These are phyloP conservation scores for Paragorgia papillata DNA, from an alignment of 92 coral and sea anemone species.

Conservation along the genomic window DNA sequence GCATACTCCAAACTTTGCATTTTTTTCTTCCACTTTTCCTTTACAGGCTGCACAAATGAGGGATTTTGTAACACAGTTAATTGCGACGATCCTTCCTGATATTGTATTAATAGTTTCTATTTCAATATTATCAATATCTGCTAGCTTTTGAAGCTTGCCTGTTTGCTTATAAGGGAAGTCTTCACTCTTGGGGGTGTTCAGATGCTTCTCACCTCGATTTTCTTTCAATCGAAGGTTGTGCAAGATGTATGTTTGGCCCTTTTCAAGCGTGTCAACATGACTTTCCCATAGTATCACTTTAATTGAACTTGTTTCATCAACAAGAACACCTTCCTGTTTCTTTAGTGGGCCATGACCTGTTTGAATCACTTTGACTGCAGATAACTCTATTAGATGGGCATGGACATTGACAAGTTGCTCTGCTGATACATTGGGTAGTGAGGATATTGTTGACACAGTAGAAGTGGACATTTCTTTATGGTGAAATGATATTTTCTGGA, in stretches of 20 bases:
- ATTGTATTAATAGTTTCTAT: too few species aligned
- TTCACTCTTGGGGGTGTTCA: slow-evolving; percentile 58
- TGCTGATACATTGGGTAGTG: slow-evolving; percentile 62
- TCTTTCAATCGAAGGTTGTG: slow-evolving; percentile 58
- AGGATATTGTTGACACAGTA: slow-evolving; percentile 53
- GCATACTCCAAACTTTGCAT: slow-evolving; percentile 43
- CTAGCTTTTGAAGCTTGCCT: slow-evolving; percentile 16
- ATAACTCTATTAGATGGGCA: slow-evolving; percentile 37
- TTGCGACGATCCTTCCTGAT: slow-evolving; percentile 35
- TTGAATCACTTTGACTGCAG: slow-evolving; percentile 52
- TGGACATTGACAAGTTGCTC: slow-evolving; percentile 61
- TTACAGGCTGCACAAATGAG: too few species aligned
- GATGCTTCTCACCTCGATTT: slow-evolving; percentile 45
- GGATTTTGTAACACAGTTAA: slow-evolving; percentile 43
- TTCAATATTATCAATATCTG: slow-evolving; percentile 55
- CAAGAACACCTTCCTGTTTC: slow-evolving; percentile 62
- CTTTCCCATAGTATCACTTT: slow-evolving; percentile 58
- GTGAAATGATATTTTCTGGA: background rate
- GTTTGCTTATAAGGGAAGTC: slow-evolving; percentile 48
- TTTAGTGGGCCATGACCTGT: slow-evolving; percentile 49
- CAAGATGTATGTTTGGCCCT: slow-evolving; percentile 53
- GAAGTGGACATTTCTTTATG: slow-evolving; percentile 4
- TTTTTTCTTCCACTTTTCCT: slow-evolving; percentile 58
- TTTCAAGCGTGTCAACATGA: slow-evolving; percentile 45
- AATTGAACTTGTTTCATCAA: slow-evolving; percentile 61